phyloP scores from a whole-genome alignment of 2,797 vertebrate species.

The Neosilurus hyrtlii region DNA sequence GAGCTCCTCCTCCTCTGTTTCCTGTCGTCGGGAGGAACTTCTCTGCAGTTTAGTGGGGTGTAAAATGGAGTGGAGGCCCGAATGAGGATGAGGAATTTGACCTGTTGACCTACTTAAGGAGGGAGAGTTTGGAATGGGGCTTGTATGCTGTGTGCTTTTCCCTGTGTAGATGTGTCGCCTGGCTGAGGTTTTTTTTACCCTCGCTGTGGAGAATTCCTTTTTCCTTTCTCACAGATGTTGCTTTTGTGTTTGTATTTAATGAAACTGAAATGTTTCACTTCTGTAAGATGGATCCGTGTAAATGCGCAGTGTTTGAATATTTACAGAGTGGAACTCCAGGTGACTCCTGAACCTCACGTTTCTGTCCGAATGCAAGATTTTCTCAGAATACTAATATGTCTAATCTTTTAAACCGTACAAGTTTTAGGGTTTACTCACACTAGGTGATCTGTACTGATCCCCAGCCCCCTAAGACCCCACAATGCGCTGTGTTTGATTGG shows the following conservation, averaged over 20 bases:
- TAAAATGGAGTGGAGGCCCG: conserved; percentile 47
- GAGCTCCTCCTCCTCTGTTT: neutral
- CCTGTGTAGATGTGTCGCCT: conserved; percentile 26
- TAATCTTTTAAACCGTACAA: too few species aligned
- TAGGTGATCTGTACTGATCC: too few species aligned
- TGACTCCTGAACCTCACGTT: neutral
- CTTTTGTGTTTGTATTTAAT: neutral
- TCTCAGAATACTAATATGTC: neutral
- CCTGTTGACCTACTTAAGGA: conserved; percentile 48
- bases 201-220: conserved; percentile 9
- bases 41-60: conserved; percentile 31
- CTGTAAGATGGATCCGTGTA: neutral
- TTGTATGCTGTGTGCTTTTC: conserved; percentile 22
- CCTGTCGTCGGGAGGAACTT: conserved; percentile 20
- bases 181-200: conserved; percentile 31
- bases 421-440: too few species aligned
- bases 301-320: neutral
- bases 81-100: conserved; percentile 57
- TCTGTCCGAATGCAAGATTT: neutral
- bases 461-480: too few species aligned
- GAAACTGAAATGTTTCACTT: neutral
- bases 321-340: neutral
- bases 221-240: conserved; percentile 19
- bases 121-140: conserved; percentile 30
- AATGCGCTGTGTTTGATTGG: too few species aligned